Evolutionary conservation across 2,113 vertebrate species (phyloP).

Genomic region (Pseudolaguvia tuberculata): DNA sequence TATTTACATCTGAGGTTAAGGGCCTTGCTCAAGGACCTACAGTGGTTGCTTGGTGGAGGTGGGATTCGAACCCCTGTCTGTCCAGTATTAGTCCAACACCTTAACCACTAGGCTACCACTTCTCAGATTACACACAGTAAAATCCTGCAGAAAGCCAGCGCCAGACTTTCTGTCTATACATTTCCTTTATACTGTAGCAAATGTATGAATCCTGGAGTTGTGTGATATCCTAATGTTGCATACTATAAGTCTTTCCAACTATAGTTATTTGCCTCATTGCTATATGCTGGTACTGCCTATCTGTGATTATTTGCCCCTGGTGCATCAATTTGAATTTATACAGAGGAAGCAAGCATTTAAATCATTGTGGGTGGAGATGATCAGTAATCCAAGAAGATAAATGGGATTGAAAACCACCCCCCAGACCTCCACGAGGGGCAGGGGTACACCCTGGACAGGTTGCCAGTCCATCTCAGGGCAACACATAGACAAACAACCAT

Average conservation of each 20-base stretch:
- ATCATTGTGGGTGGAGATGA: background rate
- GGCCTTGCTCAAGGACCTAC: too few relatives aligned
- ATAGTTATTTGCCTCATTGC: slow-evolving; percentile 19
- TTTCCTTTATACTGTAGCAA: background rate
- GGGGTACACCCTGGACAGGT: too few relatives aligned
- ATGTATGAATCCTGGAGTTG: slow-evolving; percentile 5
- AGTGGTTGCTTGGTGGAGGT: too few relatives aligned
- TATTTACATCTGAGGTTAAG: too few relatives aligned
- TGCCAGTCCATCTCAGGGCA: too few relatives aligned
- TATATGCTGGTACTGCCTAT: slow-evolving; percentile 16
- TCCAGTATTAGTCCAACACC: too few relatives aligned
- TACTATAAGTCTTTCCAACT: slow-evolving; percentile 31
- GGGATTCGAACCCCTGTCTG: too few relatives aligned
- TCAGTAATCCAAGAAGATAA: background rate
- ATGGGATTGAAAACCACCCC: background rate
- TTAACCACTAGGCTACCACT: too few relatives aligned
- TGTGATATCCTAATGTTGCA: background rate
- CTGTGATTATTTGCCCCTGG: slow-evolving; percentile 6
- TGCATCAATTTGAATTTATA: background rate
- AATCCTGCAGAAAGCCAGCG: slow-evolving; percentile 28
- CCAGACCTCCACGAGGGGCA: too few relatives aligned
- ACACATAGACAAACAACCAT: too few relatives aligned
- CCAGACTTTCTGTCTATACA: slow-evolving; percentile 14
- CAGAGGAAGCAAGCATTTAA: background rate
- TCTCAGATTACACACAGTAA: slow-evolving; percentile 6